Evolutionary conservation across 2,113 vertebrate genomes (phyloP).

Genomic region (Eleginops maclovinus): DNA sequence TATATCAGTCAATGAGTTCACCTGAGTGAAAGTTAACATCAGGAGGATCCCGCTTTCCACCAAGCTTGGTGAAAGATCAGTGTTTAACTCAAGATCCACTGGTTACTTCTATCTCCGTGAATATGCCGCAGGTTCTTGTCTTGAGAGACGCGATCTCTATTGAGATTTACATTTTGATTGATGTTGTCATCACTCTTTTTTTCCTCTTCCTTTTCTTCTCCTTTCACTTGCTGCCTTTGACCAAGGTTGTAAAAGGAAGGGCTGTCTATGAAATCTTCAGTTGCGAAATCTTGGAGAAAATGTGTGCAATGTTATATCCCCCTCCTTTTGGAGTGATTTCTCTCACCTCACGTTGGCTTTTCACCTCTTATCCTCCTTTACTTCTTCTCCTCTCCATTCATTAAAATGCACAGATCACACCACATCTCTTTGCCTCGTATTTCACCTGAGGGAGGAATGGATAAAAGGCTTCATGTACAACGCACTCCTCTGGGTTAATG

Average conservation of each 20-base stretch:
- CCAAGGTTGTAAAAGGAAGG: neutral
- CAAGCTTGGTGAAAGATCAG: slow-evolving; percentile 5
- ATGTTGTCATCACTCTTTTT: neutral
- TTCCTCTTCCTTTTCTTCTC: neutral
- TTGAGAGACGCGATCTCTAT: neutral
- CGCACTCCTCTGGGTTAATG: slow-evolving; percentile 42
- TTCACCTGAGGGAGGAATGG: neutral
- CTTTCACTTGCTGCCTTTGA: slow-evolving; percentile 7
- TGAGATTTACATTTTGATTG: neutral
- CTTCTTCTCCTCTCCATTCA: neutral
- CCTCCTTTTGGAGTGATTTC: neutral
- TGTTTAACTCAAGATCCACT: neutral
- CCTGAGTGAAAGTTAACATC: slow-evolving; percentile 38
- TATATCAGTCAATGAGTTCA: slow-evolving; percentile 29
- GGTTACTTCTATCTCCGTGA: slow-evolving; percentile 15
- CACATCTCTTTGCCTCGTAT: neutral
- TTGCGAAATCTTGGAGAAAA: slow-evolving; percentile 55
- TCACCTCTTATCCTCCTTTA: neutral
- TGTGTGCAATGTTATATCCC: neutral
- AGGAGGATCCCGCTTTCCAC: slow-evolving; percentile 9
- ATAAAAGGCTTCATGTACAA: slow-evolving; percentile 16
- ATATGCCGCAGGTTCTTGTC: neutral
- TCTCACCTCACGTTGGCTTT: neutral
- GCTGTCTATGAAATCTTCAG: neutral
- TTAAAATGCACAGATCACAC: neutral